phyloP scores from a whole-genome alignment of 2,888 invertebrate species.

The Strigamia transsilvanica region DNA sequence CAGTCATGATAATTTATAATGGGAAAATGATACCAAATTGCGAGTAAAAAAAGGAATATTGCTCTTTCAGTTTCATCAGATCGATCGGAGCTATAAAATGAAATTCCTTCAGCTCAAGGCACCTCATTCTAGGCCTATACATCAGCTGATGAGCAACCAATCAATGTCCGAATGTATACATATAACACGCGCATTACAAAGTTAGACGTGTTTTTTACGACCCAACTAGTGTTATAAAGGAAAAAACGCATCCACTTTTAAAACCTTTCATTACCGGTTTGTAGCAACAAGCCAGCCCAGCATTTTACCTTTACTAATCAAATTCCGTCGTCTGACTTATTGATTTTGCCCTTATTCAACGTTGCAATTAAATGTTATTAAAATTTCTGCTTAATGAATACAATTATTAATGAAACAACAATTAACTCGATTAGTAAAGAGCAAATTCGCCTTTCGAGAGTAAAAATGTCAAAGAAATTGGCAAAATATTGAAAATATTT shows the following conservation, averaged over 20 bases:
- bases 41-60: not conserved
- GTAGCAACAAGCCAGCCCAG: not conserved
- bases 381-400: conserved; percentile 7
- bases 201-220: conserved; percentile 3
- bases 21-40: not conserved
- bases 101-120: conserved; percentile 31
- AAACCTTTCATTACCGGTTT: conserved; percentile 31
- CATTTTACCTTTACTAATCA: conserved; percentile 27
- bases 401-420: not conserved
- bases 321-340: not conserved
- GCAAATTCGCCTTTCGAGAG: not conserved
- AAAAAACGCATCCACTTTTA: not conserved
- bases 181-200: conserved; percentile 27
- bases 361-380: conserved; percentile 24
- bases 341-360: not conserved
- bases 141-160: conserved; percentile 40
- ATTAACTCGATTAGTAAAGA: conserved; percentile 10
- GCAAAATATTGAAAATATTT: conserved; percentile 1
- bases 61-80: not conserved
- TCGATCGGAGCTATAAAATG: not conserved
- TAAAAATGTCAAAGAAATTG: not conserved
- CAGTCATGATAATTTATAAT: not conserved
- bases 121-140: conserved; percentile 41
- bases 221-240: not conserved
- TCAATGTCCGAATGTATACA: conserved; percentile 26